Percentiles rank a stretch among this genome's conserved stretches.
These are phyloP conservation scores for Pseudocheirus occidentalis DNA, from an alignment of 2,797 vertebrate genomes.

Conservation along the genomic window DNA sequence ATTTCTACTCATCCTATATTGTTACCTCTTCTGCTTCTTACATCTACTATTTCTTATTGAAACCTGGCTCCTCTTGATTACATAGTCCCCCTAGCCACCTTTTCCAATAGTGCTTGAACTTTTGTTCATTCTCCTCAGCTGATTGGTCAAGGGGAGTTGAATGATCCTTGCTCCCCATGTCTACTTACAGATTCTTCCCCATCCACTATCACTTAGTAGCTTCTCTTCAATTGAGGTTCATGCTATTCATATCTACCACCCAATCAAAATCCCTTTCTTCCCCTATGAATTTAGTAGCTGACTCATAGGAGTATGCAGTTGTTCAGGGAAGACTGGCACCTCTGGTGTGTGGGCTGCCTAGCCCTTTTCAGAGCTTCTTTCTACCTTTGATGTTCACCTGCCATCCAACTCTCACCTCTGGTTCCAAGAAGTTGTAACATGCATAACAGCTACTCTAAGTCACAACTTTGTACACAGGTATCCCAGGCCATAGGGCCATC, in stretches of 20 bases:
- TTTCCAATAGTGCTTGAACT: background rate
- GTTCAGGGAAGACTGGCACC: background rate
- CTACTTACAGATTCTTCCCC: background rate
- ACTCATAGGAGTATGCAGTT: background rate
- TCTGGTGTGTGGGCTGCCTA: background rate
- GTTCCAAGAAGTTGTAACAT: too few species aligned
- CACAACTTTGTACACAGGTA: too few species aligned
- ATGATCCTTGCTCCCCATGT: background rate
- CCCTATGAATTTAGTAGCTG: background rate
- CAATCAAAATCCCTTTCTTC: background rate
- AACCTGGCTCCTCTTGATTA: background rate
- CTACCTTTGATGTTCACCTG: background rate
- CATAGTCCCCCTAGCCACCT: background rate
- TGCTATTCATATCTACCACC: background rate
- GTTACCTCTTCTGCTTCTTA: background rate
- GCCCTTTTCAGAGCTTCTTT: background rate
- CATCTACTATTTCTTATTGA: background rate
- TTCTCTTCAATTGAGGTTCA: background rate
- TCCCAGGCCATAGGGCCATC: too few species aligned
- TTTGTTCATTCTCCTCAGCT: background rate
- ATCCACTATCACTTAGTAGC: background rate
- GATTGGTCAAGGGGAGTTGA: background rate
- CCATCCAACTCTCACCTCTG: too few species aligned
- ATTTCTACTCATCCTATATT: background rate
- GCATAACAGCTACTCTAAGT: too few species aligned